Evolutionary conservation across 2,113 vertebrate species (phyloP).

Genomic region (Lipophrys pholis): DNA sequence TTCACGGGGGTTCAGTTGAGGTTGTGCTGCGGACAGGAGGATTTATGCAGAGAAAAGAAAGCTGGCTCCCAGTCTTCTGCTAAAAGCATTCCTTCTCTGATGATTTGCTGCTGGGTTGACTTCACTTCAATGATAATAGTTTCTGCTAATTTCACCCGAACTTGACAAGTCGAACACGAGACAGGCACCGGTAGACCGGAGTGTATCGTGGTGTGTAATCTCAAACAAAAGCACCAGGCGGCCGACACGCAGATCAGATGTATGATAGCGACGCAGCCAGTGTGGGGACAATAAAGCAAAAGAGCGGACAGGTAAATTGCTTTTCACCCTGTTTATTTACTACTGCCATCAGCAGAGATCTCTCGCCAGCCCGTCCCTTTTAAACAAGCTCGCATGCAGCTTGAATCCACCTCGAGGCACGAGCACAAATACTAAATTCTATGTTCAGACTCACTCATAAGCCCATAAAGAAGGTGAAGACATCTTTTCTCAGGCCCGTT

Average conservation of each 20-base stretch:
- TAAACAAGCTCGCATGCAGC: too few relatives aligned
- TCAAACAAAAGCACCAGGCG: conserved; percentile 11
- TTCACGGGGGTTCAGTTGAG: conserved; percentile 4
- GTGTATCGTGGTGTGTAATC: conserved; percentile 5
- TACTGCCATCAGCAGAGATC: conserved; percentile 31
- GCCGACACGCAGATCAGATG: neutral
- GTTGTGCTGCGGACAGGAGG: conserved; percentile 4
- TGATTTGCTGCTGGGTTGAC: conserved; percentile 24
- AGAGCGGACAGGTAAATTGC: conserved; percentile 24
- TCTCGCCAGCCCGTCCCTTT: too few relatives aligned
- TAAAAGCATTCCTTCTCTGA: conserved; percentile 21
- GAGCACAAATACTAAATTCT: neutral
- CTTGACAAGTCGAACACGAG: conserved; percentile 11
- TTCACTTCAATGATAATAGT: conserved; percentile 40
- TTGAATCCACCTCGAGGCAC: neutral
- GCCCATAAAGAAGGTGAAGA: too few relatives aligned
- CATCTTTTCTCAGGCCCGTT: too few relatives aligned
- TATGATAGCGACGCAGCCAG: neutral
- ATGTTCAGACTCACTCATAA: too few relatives aligned
- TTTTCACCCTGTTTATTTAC: conserved; percentile 34
- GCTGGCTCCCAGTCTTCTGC: neutral
- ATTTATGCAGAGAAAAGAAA: conserved; percentile 22
- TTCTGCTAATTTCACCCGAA: conserved; percentile 45
- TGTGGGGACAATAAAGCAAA: neutral
- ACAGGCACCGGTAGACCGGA: neutral